Evolutionary conservation across 2,888 invertebrate genomes (phyloP), one percentile per base, ranked within the genome.

Genomic region (Deilephila porcellus): DNA sequence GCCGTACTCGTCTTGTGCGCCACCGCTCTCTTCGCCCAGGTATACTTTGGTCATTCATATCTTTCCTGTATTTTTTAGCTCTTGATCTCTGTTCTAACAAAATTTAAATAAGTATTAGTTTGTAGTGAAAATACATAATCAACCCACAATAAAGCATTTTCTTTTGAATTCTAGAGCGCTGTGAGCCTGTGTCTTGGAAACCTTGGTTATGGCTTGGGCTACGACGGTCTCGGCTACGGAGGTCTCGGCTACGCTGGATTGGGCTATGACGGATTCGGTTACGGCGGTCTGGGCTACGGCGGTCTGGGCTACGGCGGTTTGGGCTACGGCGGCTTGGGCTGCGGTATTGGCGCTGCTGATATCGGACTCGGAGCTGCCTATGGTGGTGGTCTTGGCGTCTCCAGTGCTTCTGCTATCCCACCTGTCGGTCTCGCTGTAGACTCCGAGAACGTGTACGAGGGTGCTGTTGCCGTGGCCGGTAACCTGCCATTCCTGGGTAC

Each of bases 371-470:
- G 59, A 32, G 72, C 72, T 32, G 62, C 72, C 20, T 77, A 77
- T 64, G 83, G 84, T 0, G 82, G 80, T 6, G 81, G 82, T 19
- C 77, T 86, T 14, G 73, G 78, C 7, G 74, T 82, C 0, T 74
- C 79, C 71, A 84, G 85, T 72, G 60, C 76, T 0, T 83, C 85
- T 8, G 80, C 81, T 17, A 73, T 81, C 45, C 67, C 80, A 0
- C 83, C 84, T 5, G 79, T 76, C 34, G 86, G 86, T 5, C 79
- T 86, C 4, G 77, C 80, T 0, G 77, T 86, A 32, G 72, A 78
- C 7, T 83, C 85, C 45, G 85, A 85, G n/a, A 86, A 86, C 56
- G 76, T 76, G 0, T 81, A 82, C 56, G 84, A 84, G 75, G 86
- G 86, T 14, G 64, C 79, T 7, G 67, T 86, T 4, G 74, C 76